Conservation (phyloP, 2,113 vertebrate genomes). For the Arothron firmamentum region DNA sequence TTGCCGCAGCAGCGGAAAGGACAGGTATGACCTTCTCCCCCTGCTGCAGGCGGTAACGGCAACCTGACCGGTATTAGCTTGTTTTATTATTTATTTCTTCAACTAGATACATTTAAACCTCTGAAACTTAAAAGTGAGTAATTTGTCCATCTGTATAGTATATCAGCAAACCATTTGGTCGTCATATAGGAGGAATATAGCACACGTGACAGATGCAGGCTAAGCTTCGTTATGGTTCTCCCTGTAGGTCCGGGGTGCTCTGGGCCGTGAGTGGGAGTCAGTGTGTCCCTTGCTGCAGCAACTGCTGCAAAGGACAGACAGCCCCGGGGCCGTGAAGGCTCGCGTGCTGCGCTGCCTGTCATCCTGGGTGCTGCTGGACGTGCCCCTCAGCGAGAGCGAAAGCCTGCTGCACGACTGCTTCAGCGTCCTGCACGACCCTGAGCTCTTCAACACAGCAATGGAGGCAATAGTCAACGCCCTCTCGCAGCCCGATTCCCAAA, state of each 20-base stretch:
- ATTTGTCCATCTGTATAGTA: not conserved
- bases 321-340: constrained; percentile 91
- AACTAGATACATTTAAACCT: too few relatives aligned
- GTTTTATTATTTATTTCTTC: not conserved
- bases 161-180: too few relatives aligned
- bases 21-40: constrained; percentile 75
- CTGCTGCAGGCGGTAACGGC: not conserved
- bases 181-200: not conserved
- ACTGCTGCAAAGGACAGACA: constrained; percentile 89
- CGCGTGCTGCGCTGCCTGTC: constrained; percentile 98
- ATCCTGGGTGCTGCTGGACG: constrained; percentile 96
- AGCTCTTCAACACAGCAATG: constrained; percentile 95
- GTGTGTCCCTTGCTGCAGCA: constrained; percentile 95
- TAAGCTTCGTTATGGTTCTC: constrained; percentile 11
- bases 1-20: constrained; percentile 93
- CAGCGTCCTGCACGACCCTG: constrained; percentile 86
- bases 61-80: not conserved
- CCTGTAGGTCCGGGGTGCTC: constrained; percentile 82
- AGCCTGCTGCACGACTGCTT: constrained; percentile 92
- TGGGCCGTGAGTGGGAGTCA: constrained; percentile 86
- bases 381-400: constrained; percentile 91
- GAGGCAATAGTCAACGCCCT: constrained; percentile 97
- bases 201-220: not conserved
- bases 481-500: constrained; percentile 96
- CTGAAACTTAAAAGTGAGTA: too few relatives aligned